These are phyloP conservation scores for Oegoconia quadripuncta DNA, from an alignment of 2,888 invertebrate species.

Conservation along the genomic window DNA sequence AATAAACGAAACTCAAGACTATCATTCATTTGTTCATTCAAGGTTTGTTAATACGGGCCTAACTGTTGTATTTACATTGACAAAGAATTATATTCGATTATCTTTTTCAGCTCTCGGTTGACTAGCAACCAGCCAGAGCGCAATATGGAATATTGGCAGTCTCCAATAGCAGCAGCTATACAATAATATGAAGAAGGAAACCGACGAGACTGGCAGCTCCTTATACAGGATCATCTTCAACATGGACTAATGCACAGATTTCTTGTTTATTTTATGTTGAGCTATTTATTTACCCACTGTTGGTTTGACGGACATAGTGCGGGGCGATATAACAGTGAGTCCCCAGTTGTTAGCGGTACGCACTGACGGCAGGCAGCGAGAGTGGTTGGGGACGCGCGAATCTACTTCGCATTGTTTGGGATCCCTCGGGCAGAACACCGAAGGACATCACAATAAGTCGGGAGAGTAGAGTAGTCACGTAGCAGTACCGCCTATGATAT, in stretches of 20 bases:
- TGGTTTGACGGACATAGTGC: conserved; percentile 45
- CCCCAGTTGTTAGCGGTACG: conserved; percentile 1
- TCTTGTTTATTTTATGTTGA: conserved; percentile 55
- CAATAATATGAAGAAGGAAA: conserved; percentile 22
- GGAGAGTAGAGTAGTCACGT: conserved; percentile 57
- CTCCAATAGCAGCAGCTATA: conserved; percentile 56
- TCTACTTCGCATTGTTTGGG: conserved; percentile 23
- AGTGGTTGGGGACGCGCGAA: not conserved
- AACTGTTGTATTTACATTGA: not conserved
- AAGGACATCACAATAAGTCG: conserved; percentile 41
- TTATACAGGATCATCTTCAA: conserved; percentile 38
- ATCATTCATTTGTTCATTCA: too few species aligned
- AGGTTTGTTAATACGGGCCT: not conserved
- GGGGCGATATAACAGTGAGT: conserved; percentile 6
- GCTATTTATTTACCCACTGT: conserved; percentile 57
- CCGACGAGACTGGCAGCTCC: conserved; percentile 30
- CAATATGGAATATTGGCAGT: conserved; percentile 59
- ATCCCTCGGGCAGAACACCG: conserved; percentile 37
- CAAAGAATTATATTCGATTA: not conserved
- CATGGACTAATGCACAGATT: conserved; percentile 58
- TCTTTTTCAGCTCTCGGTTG: conserved; percentile 56
- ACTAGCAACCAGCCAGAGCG: conserved; percentile 56
- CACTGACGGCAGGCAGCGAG: not conserved
- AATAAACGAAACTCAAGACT: too few species aligned
- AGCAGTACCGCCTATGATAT: conserved; percentile 73